Conservation (phyloP, 2,797 vertebrate species). For the Cirrhinus molitorella region DNA sequence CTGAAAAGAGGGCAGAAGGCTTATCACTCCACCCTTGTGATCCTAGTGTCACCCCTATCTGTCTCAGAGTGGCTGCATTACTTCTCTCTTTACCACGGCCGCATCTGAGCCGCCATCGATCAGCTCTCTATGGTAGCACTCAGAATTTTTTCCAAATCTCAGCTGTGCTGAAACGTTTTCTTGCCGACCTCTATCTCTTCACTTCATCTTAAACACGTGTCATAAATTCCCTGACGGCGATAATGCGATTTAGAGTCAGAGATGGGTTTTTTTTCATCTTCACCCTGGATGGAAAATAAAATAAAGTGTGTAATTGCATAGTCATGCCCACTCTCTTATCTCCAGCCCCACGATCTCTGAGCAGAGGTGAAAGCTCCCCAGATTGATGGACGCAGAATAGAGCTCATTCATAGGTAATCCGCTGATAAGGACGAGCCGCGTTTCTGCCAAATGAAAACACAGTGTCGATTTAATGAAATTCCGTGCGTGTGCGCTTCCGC, state of each 20-base stretch:
- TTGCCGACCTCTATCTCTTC: slow-evolving; percentile 18
- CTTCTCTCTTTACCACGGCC: slow-evolving; percentile 42
- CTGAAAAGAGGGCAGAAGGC: slow-evolving; percentile 25
- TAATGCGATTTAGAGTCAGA: slow-evolving; percentile 59
- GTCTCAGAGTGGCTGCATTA: slow-evolving; percentile 27
- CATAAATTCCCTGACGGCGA: slow-evolving; percentile 48
- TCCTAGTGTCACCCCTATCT: slow-evolving; percentile 6
- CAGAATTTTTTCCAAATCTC: slow-evolving; percentile 32
- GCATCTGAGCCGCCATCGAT: slow-evolving; percentile 22
- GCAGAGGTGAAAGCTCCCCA: slow-evolving; percentile 57
- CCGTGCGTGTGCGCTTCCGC: slow-evolving; percentile 33
- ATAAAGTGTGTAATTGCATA: slow-evolving; percentile 61
- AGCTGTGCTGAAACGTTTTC: background rate
- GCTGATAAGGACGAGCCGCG: slow-evolving; percentile 57
- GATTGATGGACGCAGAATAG: slow-evolving; percentile 60
- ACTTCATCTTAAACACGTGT: slow-evolving; percentile 27
- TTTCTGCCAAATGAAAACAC: slow-evolving; percentile 63
- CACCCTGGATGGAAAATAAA: slow-evolving; percentile 57
- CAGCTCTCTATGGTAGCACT: slow-evolving; percentile 12
- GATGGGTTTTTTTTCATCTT: slow-evolving; percentile 44
- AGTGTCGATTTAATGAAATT: slow-evolving; percentile 61
- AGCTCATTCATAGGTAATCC: slow-evolving; percentile 53
- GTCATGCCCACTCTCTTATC: slow-evolving; percentile 57
- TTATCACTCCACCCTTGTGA: slow-evolving; percentile 39
- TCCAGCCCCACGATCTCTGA: slow-evolving; percentile 31